Conservation (phyloP, 2,797 vertebrate species). For the Aulostomus chinensis region DNA sequence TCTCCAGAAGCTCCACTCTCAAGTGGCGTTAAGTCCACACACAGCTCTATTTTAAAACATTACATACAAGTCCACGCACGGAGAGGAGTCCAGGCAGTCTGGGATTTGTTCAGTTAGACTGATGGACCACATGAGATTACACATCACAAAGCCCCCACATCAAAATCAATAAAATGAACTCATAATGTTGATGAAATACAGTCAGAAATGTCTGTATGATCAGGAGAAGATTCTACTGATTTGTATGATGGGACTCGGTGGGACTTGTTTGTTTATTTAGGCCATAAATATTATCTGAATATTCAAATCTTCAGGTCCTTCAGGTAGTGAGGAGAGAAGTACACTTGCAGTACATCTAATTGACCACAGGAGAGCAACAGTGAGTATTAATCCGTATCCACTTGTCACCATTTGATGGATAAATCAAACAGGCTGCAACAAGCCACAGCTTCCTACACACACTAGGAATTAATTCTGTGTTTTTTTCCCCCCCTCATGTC, state of each 20-base stretch:
- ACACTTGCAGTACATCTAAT: constrained; percentile 23
- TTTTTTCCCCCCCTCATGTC: no score
- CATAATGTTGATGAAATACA: constrained; percentile 1
- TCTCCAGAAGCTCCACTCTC: constrained; percentile 51
- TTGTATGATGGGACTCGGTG: no score
- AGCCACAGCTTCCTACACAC: constrained; percentile 20
- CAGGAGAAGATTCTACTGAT: no score
- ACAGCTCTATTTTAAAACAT: constrained; percentile 15
- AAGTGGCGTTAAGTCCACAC: constrained; percentile 18
- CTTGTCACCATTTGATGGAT: constrained; percentile 17
- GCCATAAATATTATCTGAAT: not conserved
- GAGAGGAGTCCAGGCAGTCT: not conserved
- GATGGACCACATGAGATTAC: constrained; percentile 46
- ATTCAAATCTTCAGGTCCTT: not conserved
- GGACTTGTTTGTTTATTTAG: no score
- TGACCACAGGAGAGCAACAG: constrained; percentile 51
- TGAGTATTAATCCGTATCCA: not conserved
- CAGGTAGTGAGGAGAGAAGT: no score
- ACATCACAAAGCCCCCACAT: constrained; percentile 20
- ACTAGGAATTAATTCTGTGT: constrained; percentile 5
- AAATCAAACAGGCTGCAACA: constrained; percentile 36
- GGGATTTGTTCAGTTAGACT: constrained; percentile 29
- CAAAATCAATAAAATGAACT: constrained; percentile 8
- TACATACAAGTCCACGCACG: no score
- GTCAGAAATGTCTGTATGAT: no score